A percentile compares a stretch with the other conserved stretches of the same genome.
phyloP scores from a whole-genome alignment of 2,113 vertebrate species.

The Oryzias melastigma region DNA sequence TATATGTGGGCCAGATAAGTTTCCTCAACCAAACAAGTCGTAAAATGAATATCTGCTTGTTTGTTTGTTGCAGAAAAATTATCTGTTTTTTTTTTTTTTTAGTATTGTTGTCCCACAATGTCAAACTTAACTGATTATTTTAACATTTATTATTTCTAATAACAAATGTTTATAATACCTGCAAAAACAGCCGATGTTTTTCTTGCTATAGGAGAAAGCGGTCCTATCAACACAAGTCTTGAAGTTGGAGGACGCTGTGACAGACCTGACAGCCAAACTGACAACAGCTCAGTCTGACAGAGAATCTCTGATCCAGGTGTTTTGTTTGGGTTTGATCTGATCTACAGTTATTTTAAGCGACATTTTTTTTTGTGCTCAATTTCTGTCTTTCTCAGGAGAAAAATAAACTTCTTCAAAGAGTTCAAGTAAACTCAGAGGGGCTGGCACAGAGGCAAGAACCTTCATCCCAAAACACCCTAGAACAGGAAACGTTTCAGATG shows the following conservation, averaged over 20 bases:
- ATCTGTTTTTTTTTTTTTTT: too few species aligned
- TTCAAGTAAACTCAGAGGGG: conserved; percentile 49
- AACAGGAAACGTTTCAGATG: conserved; percentile 53
- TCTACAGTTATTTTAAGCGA: too few species aligned
- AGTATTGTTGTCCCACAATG: too few species aligned
- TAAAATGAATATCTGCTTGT: too few species aligned
- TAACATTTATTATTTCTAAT: neutral
- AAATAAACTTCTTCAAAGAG: conserved; percentile 54
- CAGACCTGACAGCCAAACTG: conserved; percentile 65
- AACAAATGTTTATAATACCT: too few species aligned
- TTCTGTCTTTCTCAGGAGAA: conserved; percentile 62
- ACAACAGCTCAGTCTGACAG: conserved; percentile 52
- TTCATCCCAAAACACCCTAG: conserved; percentile 47
- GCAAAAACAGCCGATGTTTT: neutral
- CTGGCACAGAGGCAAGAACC: conserved; percentile 48
- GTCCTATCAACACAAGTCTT: conserved; percentile 67
- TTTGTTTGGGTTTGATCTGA: neutral
- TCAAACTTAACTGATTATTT: neutral
- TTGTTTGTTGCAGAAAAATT: too few species aligned
- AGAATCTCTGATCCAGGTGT: conserved; percentile 69
- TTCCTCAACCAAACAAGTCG: too few species aligned
- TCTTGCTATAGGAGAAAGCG: conserved; percentile 71
- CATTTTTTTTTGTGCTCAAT: too few species aligned
- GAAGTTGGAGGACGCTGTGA: conserved; percentile 67
- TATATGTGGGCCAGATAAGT: too few species aligned